Conservation (phyloP, 2,113 vertebrate genomes). For the Pionites leucogaster region DNA sequence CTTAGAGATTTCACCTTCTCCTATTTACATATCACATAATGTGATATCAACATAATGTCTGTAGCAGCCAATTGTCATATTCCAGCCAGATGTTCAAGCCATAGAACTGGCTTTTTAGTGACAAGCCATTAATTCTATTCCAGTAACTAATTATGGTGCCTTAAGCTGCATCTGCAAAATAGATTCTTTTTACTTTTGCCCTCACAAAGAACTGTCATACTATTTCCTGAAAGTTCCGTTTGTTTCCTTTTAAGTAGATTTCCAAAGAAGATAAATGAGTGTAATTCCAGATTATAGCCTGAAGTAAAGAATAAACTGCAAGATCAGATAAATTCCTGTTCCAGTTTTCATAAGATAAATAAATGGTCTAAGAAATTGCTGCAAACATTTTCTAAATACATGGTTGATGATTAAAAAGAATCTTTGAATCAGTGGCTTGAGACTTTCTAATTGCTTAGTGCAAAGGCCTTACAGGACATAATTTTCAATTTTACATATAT, state of each 20-base stretch:
- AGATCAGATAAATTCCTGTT: not conserved
- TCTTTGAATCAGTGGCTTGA: not conserved
- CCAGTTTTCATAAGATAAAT: not conserved
- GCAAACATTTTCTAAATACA: not conserved
- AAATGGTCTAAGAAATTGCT: not conserved
- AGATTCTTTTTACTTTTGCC: not conserved
- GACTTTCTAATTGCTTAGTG: not conserved
- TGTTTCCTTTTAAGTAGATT: conserved; percentile 11
- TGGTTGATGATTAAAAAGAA: not conserved
- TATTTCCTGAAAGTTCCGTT: not conserved
- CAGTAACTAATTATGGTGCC: not conserved
- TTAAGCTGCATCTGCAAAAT: not conserved
- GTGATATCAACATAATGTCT: not conserved
- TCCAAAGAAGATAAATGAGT: not conserved
- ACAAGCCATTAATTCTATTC: conserved; percentile 40
- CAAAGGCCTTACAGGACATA: not conserved
- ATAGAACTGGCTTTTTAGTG: not conserved
- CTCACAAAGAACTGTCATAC: not conserved
- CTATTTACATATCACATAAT: not conserved
- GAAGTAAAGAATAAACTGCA: not conserved
- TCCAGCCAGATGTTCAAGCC: not conserved
- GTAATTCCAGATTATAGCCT: not conserved
- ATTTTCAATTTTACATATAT: not conserved
- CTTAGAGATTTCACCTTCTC: not conserved
- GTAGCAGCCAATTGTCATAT: not conserved